phyloP scores from a whole-genome alignment of 2,113 vertebrate genomes.

The Anarhynchus alexandrinus region DNA sequence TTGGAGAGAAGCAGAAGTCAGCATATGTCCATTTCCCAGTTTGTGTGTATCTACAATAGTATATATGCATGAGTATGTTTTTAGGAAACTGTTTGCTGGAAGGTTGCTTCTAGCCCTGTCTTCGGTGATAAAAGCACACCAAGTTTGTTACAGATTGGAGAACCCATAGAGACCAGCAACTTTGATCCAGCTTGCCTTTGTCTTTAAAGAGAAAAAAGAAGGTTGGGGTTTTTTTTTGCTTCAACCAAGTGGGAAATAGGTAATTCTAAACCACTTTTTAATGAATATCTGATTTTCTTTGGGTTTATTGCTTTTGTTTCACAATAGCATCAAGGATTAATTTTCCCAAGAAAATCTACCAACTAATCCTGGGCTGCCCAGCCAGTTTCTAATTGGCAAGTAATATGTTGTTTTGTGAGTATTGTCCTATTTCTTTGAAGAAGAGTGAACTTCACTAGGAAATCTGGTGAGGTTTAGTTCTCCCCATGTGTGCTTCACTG shows the following conservation, averaged over 20 bases:
- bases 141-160: neutral
- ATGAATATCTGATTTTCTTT: constrained; percentile 1
- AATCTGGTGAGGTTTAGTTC: neutral
- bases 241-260: constrained; percentile 15
- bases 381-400: neutral
- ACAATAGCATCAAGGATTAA: neutral
- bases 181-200: constrained; percentile 12
- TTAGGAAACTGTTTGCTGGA: neutral
- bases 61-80: neutral
- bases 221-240: neutral
- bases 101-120: neutral
- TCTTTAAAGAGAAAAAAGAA: neutral
- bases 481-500: neutral
- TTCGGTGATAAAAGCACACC: neutral
- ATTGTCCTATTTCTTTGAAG: neutral
- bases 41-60: neutral
- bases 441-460: neutral
- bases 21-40: constrained; percentile 24
- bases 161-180: neutral
- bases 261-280: neutral
- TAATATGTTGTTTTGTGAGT: neutral
- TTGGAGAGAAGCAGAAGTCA: constrained; percentile 53
- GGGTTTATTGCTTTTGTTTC: neutral
- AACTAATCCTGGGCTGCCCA: neutral
- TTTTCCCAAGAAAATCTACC: neutral